A percentile compares a stretch with the other conserved stretches of the same genome.
Evolutionary conservation across 2,888 invertebrate species (phyloP).

Genomic region (Drosophila barbarae): DNA sequence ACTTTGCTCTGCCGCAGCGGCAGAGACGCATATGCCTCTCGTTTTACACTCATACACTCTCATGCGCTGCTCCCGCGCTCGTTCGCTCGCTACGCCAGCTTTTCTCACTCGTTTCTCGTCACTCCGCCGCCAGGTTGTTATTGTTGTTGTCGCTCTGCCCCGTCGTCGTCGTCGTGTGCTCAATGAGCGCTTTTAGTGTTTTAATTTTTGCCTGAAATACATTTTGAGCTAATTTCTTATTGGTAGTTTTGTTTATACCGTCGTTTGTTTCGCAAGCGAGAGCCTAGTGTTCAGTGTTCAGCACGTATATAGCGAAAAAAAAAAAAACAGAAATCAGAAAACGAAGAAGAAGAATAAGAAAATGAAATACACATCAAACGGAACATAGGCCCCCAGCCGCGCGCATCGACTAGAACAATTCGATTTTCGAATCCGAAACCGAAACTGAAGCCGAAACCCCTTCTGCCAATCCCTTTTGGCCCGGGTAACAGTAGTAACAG

Average conservation of each 20-base stretch:
- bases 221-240: constrained; percentile 78
- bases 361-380: constrained; percentile 20
- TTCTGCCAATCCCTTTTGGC: background rate
- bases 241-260: constrained; percentile 79
- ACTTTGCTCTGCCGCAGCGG: constrained; percentile 3
- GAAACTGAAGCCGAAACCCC: constrained; percentile 5
- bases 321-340: constrained; percentile 6
- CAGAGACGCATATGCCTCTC: constrained; percentile 1
- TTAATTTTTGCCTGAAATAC: constrained; percentile 76
- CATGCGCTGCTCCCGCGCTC: background rate
- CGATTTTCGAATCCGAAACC: constrained; percentile 10
- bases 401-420: constrained; percentile 14
- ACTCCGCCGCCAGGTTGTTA: background rate
- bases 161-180: constrained; percentile 47
- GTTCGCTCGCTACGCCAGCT: constrained; percentile 1
- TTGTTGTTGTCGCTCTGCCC: constrained; percentile 1
- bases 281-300: constrained; percentile 55
- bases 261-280: constrained; percentile 70
- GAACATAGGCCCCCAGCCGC: constrained; percentile 13
- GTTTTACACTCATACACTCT: constrained; percentile 4
- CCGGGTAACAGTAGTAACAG: constrained; percentile 12
- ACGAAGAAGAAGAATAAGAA: constrained; percentile 12
- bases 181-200: constrained; percentile 67
- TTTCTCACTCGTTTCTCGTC: constrained; percentile 12
- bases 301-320: constrained; percentile 33